phyloP scores from a whole-genome alignment of 2,797 vertebrate species.

The Ptychobarbus kaznakovi region DNA sequence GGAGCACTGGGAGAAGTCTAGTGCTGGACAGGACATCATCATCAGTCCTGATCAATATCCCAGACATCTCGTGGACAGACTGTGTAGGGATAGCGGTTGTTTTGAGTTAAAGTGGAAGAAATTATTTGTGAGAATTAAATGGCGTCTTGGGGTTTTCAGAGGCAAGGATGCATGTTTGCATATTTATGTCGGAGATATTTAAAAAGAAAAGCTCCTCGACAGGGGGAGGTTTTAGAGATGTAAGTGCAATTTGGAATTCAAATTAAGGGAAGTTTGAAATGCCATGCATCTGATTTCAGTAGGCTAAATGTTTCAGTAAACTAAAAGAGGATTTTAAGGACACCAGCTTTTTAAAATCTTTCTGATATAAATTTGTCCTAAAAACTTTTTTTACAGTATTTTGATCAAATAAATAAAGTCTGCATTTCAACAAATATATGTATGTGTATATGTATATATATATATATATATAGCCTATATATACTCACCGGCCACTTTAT shows the following conservation, averaged over 20 bases:
- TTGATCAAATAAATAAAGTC: not conserved
- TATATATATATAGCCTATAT: too few relatives aligned
- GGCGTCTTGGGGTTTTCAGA: constrained; percentile 6
- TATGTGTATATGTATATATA: too few relatives aligned
- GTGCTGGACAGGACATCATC: constrained; percentile 41
- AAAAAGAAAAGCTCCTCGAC: constrained; percentile 1
- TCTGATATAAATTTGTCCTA: not conserved
- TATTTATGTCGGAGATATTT: constrained; percentile 6
- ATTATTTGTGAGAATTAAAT: constrained; percentile 14
- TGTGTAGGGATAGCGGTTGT: not conserved
- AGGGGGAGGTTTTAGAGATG: constrained; percentile 3
- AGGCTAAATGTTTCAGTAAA: not conserved
- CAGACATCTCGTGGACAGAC: constrained; percentile 45
- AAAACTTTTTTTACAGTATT: not conserved
- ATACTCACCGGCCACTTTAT: too few relatives aligned
- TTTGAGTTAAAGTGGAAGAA: constrained; percentile 7
- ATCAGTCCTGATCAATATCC: constrained; percentile 54
- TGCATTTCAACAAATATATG: not conserved
- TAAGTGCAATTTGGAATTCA: constrained; percentile 11
- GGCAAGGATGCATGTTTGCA: constrained; percentile 3
- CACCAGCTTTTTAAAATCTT: not conserved
- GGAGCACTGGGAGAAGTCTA: not conserved
- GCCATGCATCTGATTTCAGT: not conserved
- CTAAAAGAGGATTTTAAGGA: not conserved
- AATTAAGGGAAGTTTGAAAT: not conserved